Evolutionary conservation across 2,888 invertebrate genomes (phyloP), one percentile per base, ranked within the genome.

Genomic region (Phyllotreta cruciferae): DNA sequence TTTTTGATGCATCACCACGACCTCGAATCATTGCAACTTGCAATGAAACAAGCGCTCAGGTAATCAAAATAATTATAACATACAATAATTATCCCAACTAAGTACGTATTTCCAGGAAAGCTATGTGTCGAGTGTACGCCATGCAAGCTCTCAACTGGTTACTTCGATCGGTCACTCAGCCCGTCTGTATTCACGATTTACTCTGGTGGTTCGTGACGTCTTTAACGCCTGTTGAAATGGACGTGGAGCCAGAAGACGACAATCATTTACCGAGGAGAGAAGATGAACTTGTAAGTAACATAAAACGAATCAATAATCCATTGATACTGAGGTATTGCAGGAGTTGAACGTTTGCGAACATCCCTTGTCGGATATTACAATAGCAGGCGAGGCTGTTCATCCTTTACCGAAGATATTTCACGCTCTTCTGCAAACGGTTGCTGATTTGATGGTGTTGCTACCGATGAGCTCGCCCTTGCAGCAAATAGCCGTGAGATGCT

Each of bases 81-180:
- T n/a, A n/a, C n/a, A n/a, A n/a, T n/a, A n/a, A n/a, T n/a, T n/a
- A n/a, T 41, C 10, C 41, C 41, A 4, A 10, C 36, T 37, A 57
- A 11, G 11, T 54, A 42, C 47, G 53, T 42, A 56, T 24, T 24
- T 24, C 42, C 60, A 78, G 91, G 34, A 88, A 90, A 61, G 91
- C 91, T 54, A 90, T 90, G 38, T 88, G 94, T 76, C 82, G 95
- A 65, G 92, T 96, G 73, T 90, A 92, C 81, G 92, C 95, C 1
- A 89, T 97, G 85, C 94, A 96, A 86, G 96, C 96, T 0, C 84
- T 98, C 71, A 97, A 97, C 79, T 99, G 98, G 98, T 82, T 99
- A 14, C 82, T 98, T 49, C 87, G 95, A 56, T 94, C 92, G 56
- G 93, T 96, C 0, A 95, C 96, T 0, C 95, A 95, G 78, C 92